Evolutionary conservation across 2,113 vertebrate genomes (phyloP).

Genomic region (Ascaphus truei): DNA sequence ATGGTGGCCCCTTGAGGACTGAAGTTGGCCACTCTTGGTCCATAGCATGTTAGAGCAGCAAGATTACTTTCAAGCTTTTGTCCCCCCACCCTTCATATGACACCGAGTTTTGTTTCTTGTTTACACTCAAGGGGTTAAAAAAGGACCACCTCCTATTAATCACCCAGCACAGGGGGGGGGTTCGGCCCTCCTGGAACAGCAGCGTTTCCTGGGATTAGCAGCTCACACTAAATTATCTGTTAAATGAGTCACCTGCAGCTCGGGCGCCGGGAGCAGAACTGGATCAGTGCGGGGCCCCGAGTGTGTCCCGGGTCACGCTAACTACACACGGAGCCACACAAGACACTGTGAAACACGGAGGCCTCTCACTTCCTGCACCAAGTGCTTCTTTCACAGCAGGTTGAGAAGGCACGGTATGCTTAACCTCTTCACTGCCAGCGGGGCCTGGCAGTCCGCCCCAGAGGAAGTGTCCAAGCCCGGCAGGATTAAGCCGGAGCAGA

Average conservation of each 20-base stretch:
- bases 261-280: not conserved
- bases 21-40: no score
- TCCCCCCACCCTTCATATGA: no score
- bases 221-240: conserved; percentile 1
- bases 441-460: not conserved
- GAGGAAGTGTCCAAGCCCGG: not conserved
- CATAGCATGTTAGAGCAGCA: no score
- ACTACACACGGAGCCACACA: not conserved
- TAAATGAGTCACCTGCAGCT: not conserved
- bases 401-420: not conserved
- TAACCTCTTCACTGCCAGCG: no score
- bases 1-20: no score
- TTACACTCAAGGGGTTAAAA: not conserved
- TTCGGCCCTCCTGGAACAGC: not conserved
- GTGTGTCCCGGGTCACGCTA: no score
- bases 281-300: not conserved
- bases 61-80: no score
- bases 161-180: not conserved
- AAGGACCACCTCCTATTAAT: not conserved
- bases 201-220: conserved; percentile 5
- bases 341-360: no score
- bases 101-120: no score
- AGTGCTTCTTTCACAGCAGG: not conserved
- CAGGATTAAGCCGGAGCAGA: not conserved
- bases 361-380: not conserved